Evolutionary conservation across 2,797 vertebrate genomes (phyloP).

Genomic region (Anguilla obscura): DNA sequence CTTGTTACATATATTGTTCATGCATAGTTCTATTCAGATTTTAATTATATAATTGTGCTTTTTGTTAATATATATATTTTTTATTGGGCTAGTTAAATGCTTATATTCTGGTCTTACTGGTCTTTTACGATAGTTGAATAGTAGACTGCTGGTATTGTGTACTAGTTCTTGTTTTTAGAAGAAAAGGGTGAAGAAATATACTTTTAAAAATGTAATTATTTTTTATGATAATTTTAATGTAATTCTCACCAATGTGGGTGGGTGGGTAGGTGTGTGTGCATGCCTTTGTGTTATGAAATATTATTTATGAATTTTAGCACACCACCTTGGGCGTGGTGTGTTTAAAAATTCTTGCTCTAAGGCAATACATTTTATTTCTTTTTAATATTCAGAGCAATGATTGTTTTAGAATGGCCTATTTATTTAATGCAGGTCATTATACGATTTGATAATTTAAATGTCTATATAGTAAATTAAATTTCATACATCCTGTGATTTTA

Average conservation of each 20-base stretch:
- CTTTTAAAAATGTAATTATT: background rate
- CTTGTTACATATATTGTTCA: background rate
- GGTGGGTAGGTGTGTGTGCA: background rate
- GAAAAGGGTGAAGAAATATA: background rate
- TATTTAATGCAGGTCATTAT: background rate
- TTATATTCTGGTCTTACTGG: background rate
- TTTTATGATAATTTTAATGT: slow-evolving; percentile 16
- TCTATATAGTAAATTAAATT: slow-evolving; percentile 23
- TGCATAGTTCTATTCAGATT: background rate
- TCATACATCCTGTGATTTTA: slow-evolving; percentile 16
- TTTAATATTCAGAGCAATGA: background rate
- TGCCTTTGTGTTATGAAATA: background rate
- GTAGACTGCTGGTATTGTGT: background rate
- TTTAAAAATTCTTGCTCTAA: slow-evolving; percentile 2
- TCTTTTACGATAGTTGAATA: background rate
- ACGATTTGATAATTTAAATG: background rate
- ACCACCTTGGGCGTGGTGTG: slow-evolving; percentile 35
- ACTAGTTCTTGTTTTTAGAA: background rate
- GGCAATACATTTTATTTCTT: slow-evolving; percentile 3
- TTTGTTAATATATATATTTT: background rate
- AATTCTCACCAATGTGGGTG: background rate
- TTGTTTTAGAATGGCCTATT: background rate
- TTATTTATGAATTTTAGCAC: slow-evolving; percentile 27
- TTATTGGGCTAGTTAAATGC: slow-evolving; percentile 2
- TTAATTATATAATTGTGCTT: background rate